Percentiles rank a stretch among this genome's conserved stretches.
These are phyloP conservation scores for Oreonectes daqikongensis DNA, from an alignment of 2,797 vertebrate genomes.

Conservation along the genomic window DNA sequence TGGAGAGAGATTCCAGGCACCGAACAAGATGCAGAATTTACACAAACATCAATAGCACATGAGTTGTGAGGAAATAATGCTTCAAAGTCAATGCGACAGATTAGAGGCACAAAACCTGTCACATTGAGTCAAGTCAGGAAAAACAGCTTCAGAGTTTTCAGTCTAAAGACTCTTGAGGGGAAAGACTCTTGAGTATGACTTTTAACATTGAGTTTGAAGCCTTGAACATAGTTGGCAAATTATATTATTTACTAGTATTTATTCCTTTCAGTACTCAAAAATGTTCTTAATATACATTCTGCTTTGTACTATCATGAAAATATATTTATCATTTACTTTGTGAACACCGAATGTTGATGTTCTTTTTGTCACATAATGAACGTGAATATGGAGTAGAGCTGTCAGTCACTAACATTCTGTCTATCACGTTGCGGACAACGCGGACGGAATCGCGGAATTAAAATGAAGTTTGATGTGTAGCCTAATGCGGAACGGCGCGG, in stretches of 20 bases:
- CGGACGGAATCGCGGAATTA: too few relatives aligned
- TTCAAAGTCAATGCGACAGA: conserved; percentile 8
- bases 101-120: background rate
- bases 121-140: conserved; percentile 10
- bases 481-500: too few relatives aligned
- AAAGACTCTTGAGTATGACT: background rate
- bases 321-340: too few relatives aligned
- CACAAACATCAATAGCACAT: conserved; percentile 37
- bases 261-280: background rate
- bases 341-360: background rate
- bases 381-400: background rate
- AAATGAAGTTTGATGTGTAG: too few relatives aligned
- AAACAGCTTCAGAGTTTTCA: background rate
- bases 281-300: background rate
- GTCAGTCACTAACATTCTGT: too few relatives aligned
- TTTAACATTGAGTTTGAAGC: background rate
- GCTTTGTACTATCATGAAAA: background rate
- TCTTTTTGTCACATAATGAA: background rate
- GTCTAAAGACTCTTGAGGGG: background rate
- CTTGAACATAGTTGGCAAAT: background rate
- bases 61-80: conserved; percentile 15
- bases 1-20: conserved; percentile 23
- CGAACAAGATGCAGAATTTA: conserved; percentile 41
- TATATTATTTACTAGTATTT: background rate
- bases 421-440: too few relatives aligned